These are phyloP conservation scores for Caenorhabditis uteleia DNA, from an alignment of 2,888 invertebrate species.

Conservation along the genomic window DNA sequence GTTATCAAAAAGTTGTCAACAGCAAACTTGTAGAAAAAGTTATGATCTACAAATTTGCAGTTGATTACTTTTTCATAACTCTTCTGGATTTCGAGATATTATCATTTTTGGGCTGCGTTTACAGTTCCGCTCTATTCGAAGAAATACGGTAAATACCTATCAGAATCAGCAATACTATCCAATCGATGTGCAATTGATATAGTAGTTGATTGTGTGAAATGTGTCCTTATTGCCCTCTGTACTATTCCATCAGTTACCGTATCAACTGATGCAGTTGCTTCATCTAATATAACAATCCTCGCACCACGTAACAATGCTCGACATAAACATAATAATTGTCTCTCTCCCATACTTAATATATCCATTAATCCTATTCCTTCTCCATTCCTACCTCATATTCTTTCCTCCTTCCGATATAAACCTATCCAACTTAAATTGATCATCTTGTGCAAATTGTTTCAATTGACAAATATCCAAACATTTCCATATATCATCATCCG, in stretches of 20 bases:
- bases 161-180: constrained; percentile 89
- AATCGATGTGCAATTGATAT: constrained; percentile 81
- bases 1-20: no score
- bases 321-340: constrained; percentile 73
- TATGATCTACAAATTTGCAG: no score
- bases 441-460: constrained; percentile 80
- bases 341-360: constrained; percentile 73
- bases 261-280: constrained; percentile 72
- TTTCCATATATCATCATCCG: constrained; percentile 85
- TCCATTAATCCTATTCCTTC: no score
- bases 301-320: constrained; percentile 71
- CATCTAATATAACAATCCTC: constrained; percentile 74
- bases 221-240: constrained; percentile 77
- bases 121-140: no score
- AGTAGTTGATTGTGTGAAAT: constrained; percentile 79
- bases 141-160: no score
- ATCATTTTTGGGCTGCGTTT: no score
- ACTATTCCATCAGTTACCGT: constrained; percentile 61
- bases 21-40: no score
- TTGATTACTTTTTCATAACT: no score
- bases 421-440: constrained; percentile 80
- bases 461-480: constrained; percentile 88
- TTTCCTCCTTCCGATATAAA: constrained; percentile 89
- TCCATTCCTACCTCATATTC: constrained; percentile 78
- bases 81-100: no score